A percentile compares a stretch with the other conserved stretches of the same genome.
Conservation (phyloP, 2,113 vertebrate species). For the Vicugna pacos region DNA sequence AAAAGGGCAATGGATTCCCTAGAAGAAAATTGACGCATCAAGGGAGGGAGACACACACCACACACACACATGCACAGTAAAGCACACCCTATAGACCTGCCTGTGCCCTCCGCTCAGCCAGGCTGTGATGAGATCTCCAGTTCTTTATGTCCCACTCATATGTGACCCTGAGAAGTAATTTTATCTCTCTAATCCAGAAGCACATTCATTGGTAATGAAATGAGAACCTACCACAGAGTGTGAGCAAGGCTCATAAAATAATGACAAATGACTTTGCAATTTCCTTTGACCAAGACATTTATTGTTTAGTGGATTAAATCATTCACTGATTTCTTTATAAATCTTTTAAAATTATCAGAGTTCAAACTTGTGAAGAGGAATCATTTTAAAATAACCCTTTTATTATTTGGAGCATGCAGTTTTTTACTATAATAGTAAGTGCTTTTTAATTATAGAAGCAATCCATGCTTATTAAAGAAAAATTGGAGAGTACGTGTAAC, state of each 20-base stretch:
- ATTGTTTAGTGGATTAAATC: slow-evolving; percentile 50
- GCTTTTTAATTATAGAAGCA: slow-evolving; percentile 63
- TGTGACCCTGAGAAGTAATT: slow-evolving; percentile 24
- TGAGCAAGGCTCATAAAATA: slow-evolving; percentile 48
- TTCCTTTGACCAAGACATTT: slow-evolving; percentile 68
- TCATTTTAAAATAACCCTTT: slow-evolving; percentile 6
- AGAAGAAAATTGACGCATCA: slow-evolving; percentile 1
- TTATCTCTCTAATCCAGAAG: slow-evolving; percentile 60
- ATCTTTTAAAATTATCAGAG: slow-evolving; percentile 54
- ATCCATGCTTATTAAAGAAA: slow-evolving; percentile 53
- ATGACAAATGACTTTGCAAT: slow-evolving; percentile 55
- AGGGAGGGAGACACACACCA: not conserved
- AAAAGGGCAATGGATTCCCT: not conserved
- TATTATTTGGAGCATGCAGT: not conserved
- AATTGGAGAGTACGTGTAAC: slow-evolving; percentile 19
- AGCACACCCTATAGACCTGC: not conserved
- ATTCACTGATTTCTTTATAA: slow-evolving; percentile 56
- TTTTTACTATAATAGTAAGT: slow-evolving; percentile 22
- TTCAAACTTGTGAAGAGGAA: slow-evolving; percentile 46
- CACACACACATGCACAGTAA: not conserved
- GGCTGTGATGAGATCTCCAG: not conserved
- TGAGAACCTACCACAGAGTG: slow-evolving; percentile 10
- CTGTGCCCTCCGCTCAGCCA: not conserved
- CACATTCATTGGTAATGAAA: slow-evolving; percentile 1
- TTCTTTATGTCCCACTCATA: not conserved